Base-by-base conservation (phyloP, 2,888 invertebrate genomes). In the Nymphalis urticae region DNA sequence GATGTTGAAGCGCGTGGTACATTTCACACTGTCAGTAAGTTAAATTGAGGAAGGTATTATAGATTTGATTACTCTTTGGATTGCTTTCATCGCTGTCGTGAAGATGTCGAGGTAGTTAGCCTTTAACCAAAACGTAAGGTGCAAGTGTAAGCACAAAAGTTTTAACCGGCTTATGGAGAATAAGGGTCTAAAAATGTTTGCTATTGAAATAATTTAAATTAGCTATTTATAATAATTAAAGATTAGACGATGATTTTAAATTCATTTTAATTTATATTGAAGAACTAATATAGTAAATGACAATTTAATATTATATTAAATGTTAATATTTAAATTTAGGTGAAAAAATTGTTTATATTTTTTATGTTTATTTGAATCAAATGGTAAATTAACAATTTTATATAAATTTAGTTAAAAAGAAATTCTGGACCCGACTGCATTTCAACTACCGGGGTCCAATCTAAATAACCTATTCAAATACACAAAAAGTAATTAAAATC, bases 51-150 rank as follows among this genome's bases (percentile, higher is more conserved):
- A 71, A 68, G 68, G 71, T 71, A 67, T 72, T 69, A 73, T 71
- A 71, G 69, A 73, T 73, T 73, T 71, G 69, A 73, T 73, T 73
- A 73, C 67, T 69, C 66, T 71, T 73, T 69, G 69, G 69, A 73
- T 73, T 66, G 69, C 69, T 73, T 70, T 70, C 62, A 68, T 67
- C 59, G 62, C 65, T 67, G 69, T 67, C 71, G 42, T 63, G 69
- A 63, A 63, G 62, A 65, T 67, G 71, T 65, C 62, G 65, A 50
- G 66, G 66, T 70, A 47, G 59, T 62, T 68, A 62, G 62, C 63
- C 60, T 66, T 66, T 50, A 61, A 50, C 48, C 42, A 17, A 42
- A 54, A 56, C 51, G 42, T 53, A 32, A 50, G 32, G 36, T 36
- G 36, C 47, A 64, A 60, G 27, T 60, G 53, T 54, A 58, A 16